Evolutionary conservation across 2,888 invertebrate species (phyloP).

Genomic region (Geotrupes spiniger): DNA sequence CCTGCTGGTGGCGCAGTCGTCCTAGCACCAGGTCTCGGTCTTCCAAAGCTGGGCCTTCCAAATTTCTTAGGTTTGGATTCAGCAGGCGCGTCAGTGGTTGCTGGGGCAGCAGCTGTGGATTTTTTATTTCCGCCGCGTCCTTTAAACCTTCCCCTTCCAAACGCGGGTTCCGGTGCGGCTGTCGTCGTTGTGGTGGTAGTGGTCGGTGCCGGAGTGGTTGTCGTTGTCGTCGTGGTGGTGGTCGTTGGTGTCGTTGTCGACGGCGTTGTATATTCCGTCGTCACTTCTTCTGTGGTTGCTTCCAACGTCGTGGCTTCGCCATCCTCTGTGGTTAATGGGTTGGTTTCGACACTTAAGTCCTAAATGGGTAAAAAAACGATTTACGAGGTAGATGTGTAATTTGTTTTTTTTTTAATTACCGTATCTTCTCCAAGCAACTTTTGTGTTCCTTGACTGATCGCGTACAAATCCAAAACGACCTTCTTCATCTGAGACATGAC

Average conservation of each 20-base stretch:
- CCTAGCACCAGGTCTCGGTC: slow-evolving; percentile 47
- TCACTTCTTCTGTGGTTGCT: slow-evolving; percentile 46
- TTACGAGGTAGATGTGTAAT: background rate
- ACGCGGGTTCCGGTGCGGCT: slow-evolving; percentile 46
- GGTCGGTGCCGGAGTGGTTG: slow-evolving; percentile 58
- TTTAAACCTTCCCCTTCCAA: slow-evolving; percentile 37
- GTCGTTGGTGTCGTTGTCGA: slow-evolving; percentile 54
- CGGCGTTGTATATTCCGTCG: slow-evolving; percentile 52
- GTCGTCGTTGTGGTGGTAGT: slow-evolving; percentile 56
- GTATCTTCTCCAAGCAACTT: slow-evolving; percentile 50
- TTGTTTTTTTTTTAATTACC: too few species aligned
- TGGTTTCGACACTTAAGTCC: background rate
- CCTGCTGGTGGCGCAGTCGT: slow-evolving; percentile 42
- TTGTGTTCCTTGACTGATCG: slow-evolving; percentile 66
- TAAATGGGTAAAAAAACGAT: background rate
- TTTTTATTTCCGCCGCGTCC: slow-evolving; percentile 38
- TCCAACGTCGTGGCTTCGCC: slow-evolving; percentile 41
- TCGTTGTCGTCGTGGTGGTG: slow-evolving; percentile 55
- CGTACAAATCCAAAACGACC: slow-evolving; percentile 79
- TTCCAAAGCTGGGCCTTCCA: slow-evolving; percentile 50
- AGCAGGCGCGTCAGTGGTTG: slow-evolving; percentile 37
- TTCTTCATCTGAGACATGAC: slow-evolving; percentile 74
- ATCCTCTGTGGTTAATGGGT: slow-evolving; percentile 25
- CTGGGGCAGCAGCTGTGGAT: slow-evolving; percentile 45
- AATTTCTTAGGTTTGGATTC: slow-evolving; percentile 50